These are phyloP conservation scores for Dicrurus megarhynchus DNA, from an alignment of 2,113 vertebrate species.

Conservation along the genomic window DNA sequence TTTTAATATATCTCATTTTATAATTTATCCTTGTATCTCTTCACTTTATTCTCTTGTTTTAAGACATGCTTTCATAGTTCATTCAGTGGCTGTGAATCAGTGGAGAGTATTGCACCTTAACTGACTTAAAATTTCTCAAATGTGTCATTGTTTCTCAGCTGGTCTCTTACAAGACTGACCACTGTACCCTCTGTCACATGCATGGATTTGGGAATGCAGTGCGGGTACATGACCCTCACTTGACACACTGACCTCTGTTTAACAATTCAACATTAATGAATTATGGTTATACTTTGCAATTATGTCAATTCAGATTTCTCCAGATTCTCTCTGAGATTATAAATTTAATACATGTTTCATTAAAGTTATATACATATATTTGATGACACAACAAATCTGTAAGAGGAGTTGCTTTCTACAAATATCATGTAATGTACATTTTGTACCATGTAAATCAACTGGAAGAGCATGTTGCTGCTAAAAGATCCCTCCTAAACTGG, in stretches of 20 bases:
- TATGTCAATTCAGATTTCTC: neutral
- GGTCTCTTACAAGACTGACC: neutral
- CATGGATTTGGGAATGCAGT: neutral
- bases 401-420: neutral
- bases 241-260: neutral
- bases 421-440: neutral
- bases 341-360: neutral
- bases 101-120: neutral
- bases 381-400: neutral
- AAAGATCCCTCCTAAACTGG: neutral
- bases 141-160: neutral
- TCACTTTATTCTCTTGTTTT: neutral
- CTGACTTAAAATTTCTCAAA: neutral
- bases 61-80: neutral
- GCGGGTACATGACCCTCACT: neutral
- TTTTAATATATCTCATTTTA: neutral
- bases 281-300: neutral
- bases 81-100: neutral
- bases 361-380: neutral
- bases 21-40: fast-evolving
- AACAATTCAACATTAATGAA: neutral
- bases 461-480: neutral
- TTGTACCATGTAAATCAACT: neutral
- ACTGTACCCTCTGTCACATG: fast-evolving
- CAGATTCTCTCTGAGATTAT: neutral